phyloP scores from a whole-genome alignment of 2,888 invertebrate species.

The Tenthredo scrophulariae region DNA sequence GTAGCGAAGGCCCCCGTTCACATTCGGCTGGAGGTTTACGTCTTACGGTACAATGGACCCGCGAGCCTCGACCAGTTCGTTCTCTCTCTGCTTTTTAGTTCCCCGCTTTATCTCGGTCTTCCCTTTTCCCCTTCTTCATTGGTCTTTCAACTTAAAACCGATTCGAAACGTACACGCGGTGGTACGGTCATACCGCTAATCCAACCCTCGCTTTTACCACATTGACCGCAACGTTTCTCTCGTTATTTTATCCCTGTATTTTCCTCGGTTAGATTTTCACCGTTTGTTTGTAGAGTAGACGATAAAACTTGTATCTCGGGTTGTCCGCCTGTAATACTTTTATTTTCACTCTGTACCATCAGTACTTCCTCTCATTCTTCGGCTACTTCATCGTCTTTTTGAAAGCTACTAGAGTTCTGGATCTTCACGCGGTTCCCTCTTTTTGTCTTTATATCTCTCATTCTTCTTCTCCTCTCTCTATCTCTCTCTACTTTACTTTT shows the following conservation, averaged over 20 bases:
- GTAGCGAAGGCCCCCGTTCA: background rate
- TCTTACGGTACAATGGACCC: constrained; percentile 11
- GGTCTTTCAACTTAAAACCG: background rate
- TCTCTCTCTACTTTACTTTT: background rate
- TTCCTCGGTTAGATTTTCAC: background rate
- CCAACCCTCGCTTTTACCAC: background rate
- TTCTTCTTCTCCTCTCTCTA: background rate
- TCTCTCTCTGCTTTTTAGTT: constrained; percentile 28
- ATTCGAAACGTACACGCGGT: background rate
- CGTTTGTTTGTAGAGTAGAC: constrained; percentile 8
- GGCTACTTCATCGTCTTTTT: constrained; percentile 24
- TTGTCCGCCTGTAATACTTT: background rate
- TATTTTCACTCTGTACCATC: background rate
- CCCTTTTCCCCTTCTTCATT: constrained; percentile 26
- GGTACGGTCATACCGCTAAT: background rate
- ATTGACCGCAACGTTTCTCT: background rate
- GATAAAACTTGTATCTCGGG: background rate
- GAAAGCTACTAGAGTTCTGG: background rate
- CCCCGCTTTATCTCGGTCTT: constrained; percentile 7
- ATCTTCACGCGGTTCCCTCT: background rate
- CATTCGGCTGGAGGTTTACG: constrained; percentile 61
- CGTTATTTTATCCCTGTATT: background rate
- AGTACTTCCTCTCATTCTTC: background rate
- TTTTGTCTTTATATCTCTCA: background rate
- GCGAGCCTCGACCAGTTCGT: constrained; percentile 2